Evolutionary conservation across 2,888 invertebrate species (phyloP), one percentile per base, ranked within the genome.

Genomic region (Ormia ochracea): DNA sequence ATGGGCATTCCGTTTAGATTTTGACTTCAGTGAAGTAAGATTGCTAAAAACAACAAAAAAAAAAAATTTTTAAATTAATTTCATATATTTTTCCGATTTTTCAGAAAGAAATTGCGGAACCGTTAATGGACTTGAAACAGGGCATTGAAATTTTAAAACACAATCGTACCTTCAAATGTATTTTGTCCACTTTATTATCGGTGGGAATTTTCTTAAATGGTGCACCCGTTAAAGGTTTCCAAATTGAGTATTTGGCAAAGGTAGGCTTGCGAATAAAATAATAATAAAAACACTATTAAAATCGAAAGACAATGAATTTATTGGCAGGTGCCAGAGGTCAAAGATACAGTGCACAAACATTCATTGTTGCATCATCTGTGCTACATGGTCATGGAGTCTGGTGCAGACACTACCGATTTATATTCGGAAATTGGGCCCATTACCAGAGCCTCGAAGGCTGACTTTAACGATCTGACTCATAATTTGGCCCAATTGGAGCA

Each of bases 1-100:
- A 81, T 99, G 99, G 99, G 96, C 98, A 81, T 99, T 99, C 91
- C 98, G 98, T 89, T 91, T 99, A 83, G 99, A 99, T 91, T 99
- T 98, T 90, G 99, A 99, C 90, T 96, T 95, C 90, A 94, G 96
- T 85, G 99, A 99, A 91, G 96, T 96, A 90, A 86, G 85, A 80
- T 0, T 28, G 0, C 14, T 4, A 38, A 38, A 38, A 3, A 3
- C 3, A n/a, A n/a, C n/a, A n/a, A n/a, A n/a, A n/a, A n/a, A n/a
- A n/a, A n/a, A n/a, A n/a, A n/a, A n/a, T n/a, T n/a, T n/a, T n/a
- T n/a, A 28, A 28, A 3, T 28, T 28, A 4, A n/a, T 9, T 26
- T n/a, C 2, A 17, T 43, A 43, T 1, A 7, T 17, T 63, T 19
- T 74, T 52, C 28, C 28, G 28, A 4, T 28, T 28, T 68, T 66